Evolutionary conservation across 2,888 invertebrate species (phyloP).

Genomic region (Entomobrya multifasciata): DNA sequence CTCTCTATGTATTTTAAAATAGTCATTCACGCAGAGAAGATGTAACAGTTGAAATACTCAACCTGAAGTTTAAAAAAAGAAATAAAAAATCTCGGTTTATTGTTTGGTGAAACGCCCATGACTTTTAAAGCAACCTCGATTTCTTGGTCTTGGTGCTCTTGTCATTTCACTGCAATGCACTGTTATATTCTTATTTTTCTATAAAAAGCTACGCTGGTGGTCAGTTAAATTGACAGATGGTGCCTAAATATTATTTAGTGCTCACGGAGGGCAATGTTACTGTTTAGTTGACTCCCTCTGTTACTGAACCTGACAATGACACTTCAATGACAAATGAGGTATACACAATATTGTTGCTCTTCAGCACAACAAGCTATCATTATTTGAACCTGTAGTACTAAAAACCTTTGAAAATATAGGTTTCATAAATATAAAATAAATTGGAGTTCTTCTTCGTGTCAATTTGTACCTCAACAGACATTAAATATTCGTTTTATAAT

Average conservation of each 20-base stretch:
- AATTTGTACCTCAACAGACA: background rate
- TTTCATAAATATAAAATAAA: background rate
- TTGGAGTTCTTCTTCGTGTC: constrained; percentile 1
- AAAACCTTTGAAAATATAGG: too few species aligned
- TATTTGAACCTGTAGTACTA: background rate
- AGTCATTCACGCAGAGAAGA: constrained; percentile 33
- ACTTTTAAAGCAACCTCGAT: constrained; percentile 23
- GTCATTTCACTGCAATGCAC: background rate
- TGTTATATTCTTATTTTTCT: constrained; percentile 1
- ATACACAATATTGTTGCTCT: background rate
- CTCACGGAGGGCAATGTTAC: background rate
- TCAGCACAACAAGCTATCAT: background rate
- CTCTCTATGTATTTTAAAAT: too few species aligned
- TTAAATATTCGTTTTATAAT: too few species aligned
- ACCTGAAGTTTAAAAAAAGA: constrained; percentile 1
- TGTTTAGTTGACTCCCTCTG: constrained; percentile 2
- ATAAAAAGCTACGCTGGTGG: constrained; percentile 62
- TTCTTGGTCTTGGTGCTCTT: background rate
- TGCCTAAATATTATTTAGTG: constrained; percentile 25
- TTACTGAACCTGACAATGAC: background rate
- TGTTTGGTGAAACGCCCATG: constrained; percentile 43
- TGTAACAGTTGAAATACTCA: background rate
- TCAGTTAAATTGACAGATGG: constrained; percentile 49
- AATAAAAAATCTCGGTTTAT: constrained; percentile 12
- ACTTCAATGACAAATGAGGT: background rate